Conservation (phyloP, 2,888 invertebrate species). For the Cephus pygmeus region DNA sequence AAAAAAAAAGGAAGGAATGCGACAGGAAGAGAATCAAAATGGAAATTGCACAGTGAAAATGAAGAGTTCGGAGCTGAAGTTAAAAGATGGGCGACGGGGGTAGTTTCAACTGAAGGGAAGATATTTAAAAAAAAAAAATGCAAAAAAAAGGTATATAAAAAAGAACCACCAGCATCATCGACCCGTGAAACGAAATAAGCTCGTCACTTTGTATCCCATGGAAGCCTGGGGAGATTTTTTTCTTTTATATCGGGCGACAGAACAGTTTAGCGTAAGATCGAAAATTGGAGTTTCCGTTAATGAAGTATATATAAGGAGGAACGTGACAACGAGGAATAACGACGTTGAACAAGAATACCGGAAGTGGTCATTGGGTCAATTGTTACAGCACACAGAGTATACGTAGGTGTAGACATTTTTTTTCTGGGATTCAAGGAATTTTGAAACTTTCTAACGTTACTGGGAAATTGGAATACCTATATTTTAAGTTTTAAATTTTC, state of each 20-base stretch:
- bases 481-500: neutral
- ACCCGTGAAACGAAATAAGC: constrained; percentile 2
- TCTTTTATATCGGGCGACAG: neutral
- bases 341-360: neutral
- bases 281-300: neutral
- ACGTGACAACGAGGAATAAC: neutral
- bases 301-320: neutral
- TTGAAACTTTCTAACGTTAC: neutral
- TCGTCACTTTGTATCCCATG: constrained; percentile 1
- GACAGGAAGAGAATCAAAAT: constrained; percentile 33
- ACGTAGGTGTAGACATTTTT: neutral
- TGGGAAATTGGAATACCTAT: neutral
- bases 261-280: neutral
- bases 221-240: constrained; percentile 1
- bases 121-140: constrained; percentile 20
- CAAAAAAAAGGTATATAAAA: constrained; percentile 16
- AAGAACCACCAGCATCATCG: neutral
- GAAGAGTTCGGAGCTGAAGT: constrained; percentile 7
- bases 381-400: neutral
- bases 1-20: constrained; percentile 35
- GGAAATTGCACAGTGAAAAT: constrained; percentile 26
- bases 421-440: neutral
- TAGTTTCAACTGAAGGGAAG: neutral
- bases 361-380: neutral
- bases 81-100: neutral